Percentiles rank a stretch among this genome's conserved stretches.
These are phyloP conservation scores for Cyrtodaria siliqua DNA, from an alignment of 2,888 invertebrate species.

Conservation along the genomic window DNA sequence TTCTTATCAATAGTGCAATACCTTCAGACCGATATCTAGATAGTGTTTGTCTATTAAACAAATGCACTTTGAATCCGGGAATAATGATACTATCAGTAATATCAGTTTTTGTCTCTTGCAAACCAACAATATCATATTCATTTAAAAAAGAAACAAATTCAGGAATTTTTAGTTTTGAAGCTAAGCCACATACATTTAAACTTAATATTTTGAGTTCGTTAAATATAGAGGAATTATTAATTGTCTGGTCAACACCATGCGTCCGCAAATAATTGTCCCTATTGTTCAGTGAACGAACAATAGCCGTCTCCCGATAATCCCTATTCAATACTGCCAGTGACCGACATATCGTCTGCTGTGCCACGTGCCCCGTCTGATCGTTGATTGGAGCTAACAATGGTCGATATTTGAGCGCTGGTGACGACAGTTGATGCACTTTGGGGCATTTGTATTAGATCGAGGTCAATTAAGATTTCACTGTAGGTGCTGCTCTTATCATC, in stretches of 20 bases:
- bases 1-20: too few relatives aligned
- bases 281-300: slow-evolving; percentile 9
- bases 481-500: too few relatives aligned
- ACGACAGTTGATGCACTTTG: too few relatives aligned
- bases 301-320: slow-evolving; percentile 2
- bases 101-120: slow-evolving; percentile 24
- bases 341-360: too few relatives aligned
- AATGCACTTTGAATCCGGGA: not conserved
- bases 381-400: too few relatives aligned
- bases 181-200: slow-evolving; percentile 29
- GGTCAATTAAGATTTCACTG: too few relatives aligned
- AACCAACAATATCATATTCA: slow-evolving; percentile 13
- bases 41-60: slow-evolving; percentile 9
- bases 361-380: too few relatives aligned
- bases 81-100: not conserved
- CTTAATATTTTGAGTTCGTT: not conserved
- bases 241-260: too few relatives aligned
- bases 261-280: not conserved
- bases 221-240: too few relatives aligned
- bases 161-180: slow-evolving; percentile 6
- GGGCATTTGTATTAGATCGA: too few relatives aligned
- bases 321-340: not conserved
- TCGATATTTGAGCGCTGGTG: too few relatives aligned
- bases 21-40: slow-evolving; percentile 1
- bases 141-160: slow-evolving; percentile 7